Percentiles rank a stretch among this genome's conserved stretches.
These are phyloP conservation scores for Percopsis transmontana DNA, from an alignment of 2,113 vertebrate genomes.

Conservation along the genomic window DNA sequence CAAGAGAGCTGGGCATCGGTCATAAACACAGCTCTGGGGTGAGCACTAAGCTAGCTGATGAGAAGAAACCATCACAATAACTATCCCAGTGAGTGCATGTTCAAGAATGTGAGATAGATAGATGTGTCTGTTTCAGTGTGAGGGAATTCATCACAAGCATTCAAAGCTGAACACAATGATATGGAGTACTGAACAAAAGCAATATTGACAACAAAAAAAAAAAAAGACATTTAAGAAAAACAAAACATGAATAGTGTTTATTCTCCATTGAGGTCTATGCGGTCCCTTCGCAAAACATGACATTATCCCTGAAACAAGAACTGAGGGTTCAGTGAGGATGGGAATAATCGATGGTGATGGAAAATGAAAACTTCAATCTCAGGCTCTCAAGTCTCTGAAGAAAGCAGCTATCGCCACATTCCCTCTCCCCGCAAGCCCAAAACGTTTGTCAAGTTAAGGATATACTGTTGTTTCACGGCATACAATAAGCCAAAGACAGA, in stretches of 20 bases:
- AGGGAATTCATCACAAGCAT: slow-evolving; percentile 49
- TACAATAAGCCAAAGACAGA: slow-evolving; percentile 57
- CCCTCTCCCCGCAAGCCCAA: slow-evolving; percentile 63
- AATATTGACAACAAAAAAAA: slow-evolving; percentile 36
- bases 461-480: slow-evolving; percentile 64
- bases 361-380: slow-evolving; percentile 56
- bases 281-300: slow-evolving; percentile 63
- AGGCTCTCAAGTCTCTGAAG: slow-evolving; percentile 66
- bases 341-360: slow-evolving; percentile 54
- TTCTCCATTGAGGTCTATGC: slow-evolving; percentile 69
- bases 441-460: slow-evolving; percentile 71
- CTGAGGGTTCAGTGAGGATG: slow-evolving; percentile 50
- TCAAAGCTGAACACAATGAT: slow-evolving; percentile 58
- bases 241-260: slow-evolving; percentile 67
- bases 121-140: slow-evolving; percentile 25
- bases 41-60: slow-evolving; percentile 11
- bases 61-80: slow-evolving; percentile 5
- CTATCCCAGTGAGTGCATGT: slow-evolving; percentile 19
- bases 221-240: slow-evolving; percentile 29
- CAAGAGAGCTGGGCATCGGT: slow-evolving; percentile 15
- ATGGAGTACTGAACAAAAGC: slow-evolving; percentile 29
- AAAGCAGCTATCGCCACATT: slow-evolving; percentile 64
- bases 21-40: slow-evolving; percentile 12
- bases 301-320: slow-evolving; percentile 73
- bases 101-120: slow-evolving; percentile 20